Base-by-base conservation (phyloP, 1,140 invertebrate genomes). In the Ruditapes philippinarum region DNA sequence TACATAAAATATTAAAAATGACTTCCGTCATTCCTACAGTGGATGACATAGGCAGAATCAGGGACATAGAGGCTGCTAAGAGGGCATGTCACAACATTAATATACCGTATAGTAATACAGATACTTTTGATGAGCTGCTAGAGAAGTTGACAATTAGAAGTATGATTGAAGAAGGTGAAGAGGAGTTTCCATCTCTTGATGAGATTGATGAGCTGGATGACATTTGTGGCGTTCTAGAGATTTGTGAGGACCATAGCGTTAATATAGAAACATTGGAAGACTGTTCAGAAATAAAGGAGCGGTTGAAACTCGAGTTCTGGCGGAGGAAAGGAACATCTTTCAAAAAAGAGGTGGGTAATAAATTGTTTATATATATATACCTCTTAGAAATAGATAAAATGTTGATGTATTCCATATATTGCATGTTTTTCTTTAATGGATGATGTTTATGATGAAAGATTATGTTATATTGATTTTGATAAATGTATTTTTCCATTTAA, bases 101-200 rank as follows among this genome's bases (percentile, higher is more conserved):
- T 40, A 45, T 86, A 28, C 33, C 33, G 12, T 57, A 7, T 14
- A 70, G 60, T 42, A 70, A 70, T 36, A 22, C 40, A 19, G 54
- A 76, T 0, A 40, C 31, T 0, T n/a, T 86, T 2, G 84, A 87
- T 33, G 70, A 87, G 1, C 40, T 78, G 45, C 40, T n/a, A 28
- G 42, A 45, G 19, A 78, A 45, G 25, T 17, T 45, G 12, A 49
- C 4, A 49, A 28, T 49, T 19, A 51, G 19, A n/a, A 49, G 54
- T 60, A n/a, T 40, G 12, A 28, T 40, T 42, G 12, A 70, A 40
- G 36, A 42, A 51, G 3, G 1, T 9, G 11, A 12, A 14, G 28
- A 70, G 17, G 60, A 45, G 49, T 84, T 65, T 84, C 81, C 81
- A 42, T 42, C 60, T 25, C 40, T 49, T n/a, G 81, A 84, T 12